These are phyloP conservation scores for Poecilia picta DNA, from an alignment of 2,797 vertebrate genomes.

Conservation along the genomic window DNA sequence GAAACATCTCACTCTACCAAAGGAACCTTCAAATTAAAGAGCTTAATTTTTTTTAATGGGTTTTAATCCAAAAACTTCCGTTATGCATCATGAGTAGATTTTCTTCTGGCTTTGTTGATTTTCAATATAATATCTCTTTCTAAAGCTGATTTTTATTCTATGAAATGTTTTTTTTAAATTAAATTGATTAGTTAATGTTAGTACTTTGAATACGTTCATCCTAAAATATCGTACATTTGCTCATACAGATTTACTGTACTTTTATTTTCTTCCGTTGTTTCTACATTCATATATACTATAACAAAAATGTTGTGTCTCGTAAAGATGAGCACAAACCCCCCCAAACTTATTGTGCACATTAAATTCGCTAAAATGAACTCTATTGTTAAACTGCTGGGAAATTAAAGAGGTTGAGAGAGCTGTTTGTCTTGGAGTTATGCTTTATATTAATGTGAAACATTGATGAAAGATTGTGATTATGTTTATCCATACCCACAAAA, in stretches of 20 bases:
- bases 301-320: too few species aligned
- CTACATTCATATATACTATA: too few species aligned
- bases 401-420: too few species aligned
- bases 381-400: too few species aligned
- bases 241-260: background rate
- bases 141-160: background rate
- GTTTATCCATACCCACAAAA: too few species aligned
- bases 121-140: too few species aligned
- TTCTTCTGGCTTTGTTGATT: background rate
- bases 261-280: background rate
- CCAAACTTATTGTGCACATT: background rate
- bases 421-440: too few species aligned
- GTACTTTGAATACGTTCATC: background rate
- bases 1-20: constrained; percentile 31
- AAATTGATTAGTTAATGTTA: background rate
- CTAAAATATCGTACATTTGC: background rate
- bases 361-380: background rate
- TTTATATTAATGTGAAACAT: too few species aligned
- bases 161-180: background rate
- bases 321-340: too few species aligned
- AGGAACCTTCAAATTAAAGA: constrained; percentile 3
- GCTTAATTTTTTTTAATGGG: constrained; percentile 5
- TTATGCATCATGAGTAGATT: background rate
- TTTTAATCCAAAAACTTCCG: constrained; percentile 5
- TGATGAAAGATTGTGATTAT: too few species aligned